Evolutionary conservation across 2,113 vertebrate genomes (phyloP).

Genomic region (Amphiprion ocellaris): DNA sequence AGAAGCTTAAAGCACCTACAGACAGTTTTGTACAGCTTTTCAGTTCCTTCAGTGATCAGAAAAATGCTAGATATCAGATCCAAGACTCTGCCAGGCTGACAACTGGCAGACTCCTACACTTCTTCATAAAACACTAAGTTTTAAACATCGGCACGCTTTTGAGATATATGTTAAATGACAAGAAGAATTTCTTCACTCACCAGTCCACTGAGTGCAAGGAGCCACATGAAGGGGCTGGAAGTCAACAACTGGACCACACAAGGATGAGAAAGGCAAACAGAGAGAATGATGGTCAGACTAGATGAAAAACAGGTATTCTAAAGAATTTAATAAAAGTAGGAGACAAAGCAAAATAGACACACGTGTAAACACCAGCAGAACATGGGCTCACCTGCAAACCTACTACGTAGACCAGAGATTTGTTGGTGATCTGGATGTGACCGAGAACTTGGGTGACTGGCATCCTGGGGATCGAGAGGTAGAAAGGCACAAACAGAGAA

Average conservation of each 20-base stretch:
- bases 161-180: not conserved
- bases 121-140: not conserved
- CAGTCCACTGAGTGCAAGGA: conserved; percentile 95
- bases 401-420: conserved; percentile 95
- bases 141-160: not conserved
- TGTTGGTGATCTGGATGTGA: conserved; percentile 95
- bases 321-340: not conserved
- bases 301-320: not conserved
- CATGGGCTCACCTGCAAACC: conserved; percentile 90
- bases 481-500: conserved; percentile 97
- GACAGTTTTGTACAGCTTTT: not conserved
- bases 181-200: conserved; percentile 84
- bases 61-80: too few relatives aligned
- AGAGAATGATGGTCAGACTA: not conserved
- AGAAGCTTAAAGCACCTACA: too few relatives aligned
- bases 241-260: conserved; percentile 82
- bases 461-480: conserved; percentile 91
- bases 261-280: conserved; percentile 1
- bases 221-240: conserved; percentile 95
- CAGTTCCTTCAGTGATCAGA: not conserved
- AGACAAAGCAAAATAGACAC: not conserved
- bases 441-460: conserved; percentile 93
- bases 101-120: too few relatives aligned
- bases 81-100: too few relatives aligned
- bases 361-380: not conserved